phyloP scores from a whole-genome alignment of 2,888 invertebrate genomes.

The Spisula solida region DNA sequence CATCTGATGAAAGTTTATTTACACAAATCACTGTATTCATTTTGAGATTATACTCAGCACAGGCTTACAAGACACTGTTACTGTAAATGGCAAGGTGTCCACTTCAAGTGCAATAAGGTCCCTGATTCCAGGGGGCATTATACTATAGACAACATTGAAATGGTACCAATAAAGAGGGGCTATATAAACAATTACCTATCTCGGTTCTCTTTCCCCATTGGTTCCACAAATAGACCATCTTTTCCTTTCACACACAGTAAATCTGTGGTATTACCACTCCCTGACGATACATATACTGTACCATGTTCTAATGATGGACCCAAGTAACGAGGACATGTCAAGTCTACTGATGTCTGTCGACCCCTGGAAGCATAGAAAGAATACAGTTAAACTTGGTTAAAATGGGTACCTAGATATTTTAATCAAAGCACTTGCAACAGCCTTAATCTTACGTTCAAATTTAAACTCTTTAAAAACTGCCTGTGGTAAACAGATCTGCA shows the following conservation, averaged over 20 bases:
- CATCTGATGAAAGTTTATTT: background rate
- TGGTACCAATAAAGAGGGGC: background rate
- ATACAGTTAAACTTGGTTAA: background rate
- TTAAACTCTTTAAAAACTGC: no score
- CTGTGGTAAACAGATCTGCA: no score
- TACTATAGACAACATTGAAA: no score
- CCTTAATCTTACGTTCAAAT: no score
- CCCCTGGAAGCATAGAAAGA: conserved; percentile 69
- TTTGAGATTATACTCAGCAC: background rate
- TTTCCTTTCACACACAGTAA: conserved; percentile 84
- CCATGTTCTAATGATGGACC: conserved; percentile 82
- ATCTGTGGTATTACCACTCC: conserved; percentile 81
- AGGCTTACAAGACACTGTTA: no score
- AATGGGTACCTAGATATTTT: background rate
- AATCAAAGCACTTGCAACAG: no score
- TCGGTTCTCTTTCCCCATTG: conserved; percentile 71
- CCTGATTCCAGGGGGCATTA: no score
- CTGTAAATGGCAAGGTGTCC: no score
- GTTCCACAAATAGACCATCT: conserved; percentile 71
- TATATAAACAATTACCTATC: conserved; percentile 46
- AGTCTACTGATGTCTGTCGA: conserved; percentile 81
- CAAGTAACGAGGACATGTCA: conserved; percentile 83
- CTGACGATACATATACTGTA: conserved; percentile 85
- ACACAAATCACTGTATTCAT: background rate
- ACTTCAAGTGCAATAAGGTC: no score